These are phyloP conservation scores for Bufo bufo DNA, from an alignment of 2,113 vertebrate species.

Conservation along the genomic window DNA sequence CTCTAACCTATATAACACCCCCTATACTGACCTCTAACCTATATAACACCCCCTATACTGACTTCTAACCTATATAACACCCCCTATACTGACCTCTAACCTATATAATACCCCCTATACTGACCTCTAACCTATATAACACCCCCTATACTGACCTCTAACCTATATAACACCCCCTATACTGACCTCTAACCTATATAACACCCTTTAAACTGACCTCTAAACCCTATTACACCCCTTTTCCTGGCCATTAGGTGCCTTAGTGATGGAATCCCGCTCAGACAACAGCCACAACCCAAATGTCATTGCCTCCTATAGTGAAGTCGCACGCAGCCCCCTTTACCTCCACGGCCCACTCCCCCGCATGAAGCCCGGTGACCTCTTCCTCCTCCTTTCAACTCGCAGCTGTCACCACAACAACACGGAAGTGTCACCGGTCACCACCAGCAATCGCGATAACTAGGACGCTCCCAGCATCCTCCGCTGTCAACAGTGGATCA, in stretches of 20 bases:
- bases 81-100: not conserved
- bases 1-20: not conserved
- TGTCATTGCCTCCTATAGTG: too few relatives aligned
- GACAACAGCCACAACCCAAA: too few relatives aligned
- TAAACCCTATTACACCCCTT: too few relatives aligned
- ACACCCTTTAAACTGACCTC: not conserved
- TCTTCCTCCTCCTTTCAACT: not conserved
- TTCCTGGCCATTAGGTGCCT: too few relatives aligned
- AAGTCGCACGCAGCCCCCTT: too few relatives aligned
- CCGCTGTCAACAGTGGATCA: not conserved
- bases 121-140: too few relatives aligned
- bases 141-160: not conserved
- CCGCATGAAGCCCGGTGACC: too few relatives aligned
- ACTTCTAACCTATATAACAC: too few relatives aligned
- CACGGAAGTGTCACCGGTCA: constrained; percentile 17
- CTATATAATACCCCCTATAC: not conserved
- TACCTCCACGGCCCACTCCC: constrained; percentile 25
- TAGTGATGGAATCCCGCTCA: too few relatives aligned
- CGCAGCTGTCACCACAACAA: constrained; percentile 6
- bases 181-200: not conserved
- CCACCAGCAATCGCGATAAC: not conserved
- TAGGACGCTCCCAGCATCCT: not conserved
- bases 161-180: not conserved
- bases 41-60: not conserved
- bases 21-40: not conserved